Percentiles rank a stretch among this genome's conserved stretches.
Conservation (phyloP, 2,888 invertebrate species). For the Chorisops tibialis region DNA sequence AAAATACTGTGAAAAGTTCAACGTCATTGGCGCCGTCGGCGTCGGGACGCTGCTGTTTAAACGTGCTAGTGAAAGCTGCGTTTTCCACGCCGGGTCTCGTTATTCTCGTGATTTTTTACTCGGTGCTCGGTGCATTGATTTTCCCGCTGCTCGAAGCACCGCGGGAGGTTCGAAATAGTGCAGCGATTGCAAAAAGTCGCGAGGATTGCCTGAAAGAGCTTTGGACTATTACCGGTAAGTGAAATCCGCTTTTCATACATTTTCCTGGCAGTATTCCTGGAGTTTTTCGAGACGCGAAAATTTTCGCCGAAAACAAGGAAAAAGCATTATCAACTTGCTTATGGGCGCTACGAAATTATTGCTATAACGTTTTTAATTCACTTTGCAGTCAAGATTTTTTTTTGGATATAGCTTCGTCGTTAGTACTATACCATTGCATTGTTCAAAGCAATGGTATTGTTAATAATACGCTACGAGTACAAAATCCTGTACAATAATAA, state of each 20-base stretch:
- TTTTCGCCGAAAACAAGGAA: neutral
- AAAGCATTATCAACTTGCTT: neutral
- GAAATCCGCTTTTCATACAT: neutral
- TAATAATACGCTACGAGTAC: no score
- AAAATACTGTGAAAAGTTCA: conserved; percentile 22
- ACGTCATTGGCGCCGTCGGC: conserved; percentile 8
- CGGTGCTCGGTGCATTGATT: conserved; percentile 69
- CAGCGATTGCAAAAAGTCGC: conserved; percentile 61
- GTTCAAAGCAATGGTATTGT: no score
- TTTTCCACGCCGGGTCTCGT: conserved; percentile 61
- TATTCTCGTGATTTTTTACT: conserved; percentile 69
- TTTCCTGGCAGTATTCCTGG: neutral
- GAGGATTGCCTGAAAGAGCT: conserved; percentile 70
- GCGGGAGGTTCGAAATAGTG: conserved; percentile 63
- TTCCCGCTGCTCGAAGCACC: conserved; percentile 73
- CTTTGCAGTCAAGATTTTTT: no score
- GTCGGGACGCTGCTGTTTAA: conserved; percentile 37
- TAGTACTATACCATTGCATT: no score
- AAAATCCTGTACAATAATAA: no score
- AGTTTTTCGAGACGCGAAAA: neutral
- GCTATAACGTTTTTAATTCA: no score
- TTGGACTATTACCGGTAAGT: conserved; percentile 76
- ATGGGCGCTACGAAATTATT: no score
- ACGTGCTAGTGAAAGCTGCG: conserved; percentile 44
- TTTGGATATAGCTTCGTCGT: no score